Evolutionary conservation across 2,888 invertebrate species (phyloP), one percentile per base, ranked within the genome.

Genomic region (Adineta ricciae): DNA sequence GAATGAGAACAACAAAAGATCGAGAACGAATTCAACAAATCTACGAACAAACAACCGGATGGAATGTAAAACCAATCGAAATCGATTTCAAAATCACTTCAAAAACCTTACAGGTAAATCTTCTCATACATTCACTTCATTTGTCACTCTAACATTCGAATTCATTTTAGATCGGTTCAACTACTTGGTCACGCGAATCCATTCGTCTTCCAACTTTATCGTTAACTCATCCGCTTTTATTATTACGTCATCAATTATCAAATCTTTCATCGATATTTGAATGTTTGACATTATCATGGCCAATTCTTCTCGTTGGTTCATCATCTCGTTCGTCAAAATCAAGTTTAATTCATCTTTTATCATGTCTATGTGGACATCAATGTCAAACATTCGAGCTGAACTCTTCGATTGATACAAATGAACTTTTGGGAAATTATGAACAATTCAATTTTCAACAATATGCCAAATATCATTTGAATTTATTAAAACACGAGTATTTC

Each of bases 351-450:
- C 93, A 94, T 89, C 92, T 94, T 83, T 90, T 96, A 86, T 94
- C 96, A 0, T 92, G 93, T 88, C 90, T 97, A 84, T 92, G 93
- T 0, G 95, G 95, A 2, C 93, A 93, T 87, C 92, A 93, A 86
- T 91, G 97, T 82, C 93, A 93, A 87, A 93, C 94, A 0, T 91
- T 97, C 86, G 93, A 94, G 21, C 94, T 97, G 84, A 96, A 95
- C 88, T 94, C 95, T 50, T 94, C 95, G 54, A 96, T 96, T 94
- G 97, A 97, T 89, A 95, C 96, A 0, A 95, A 94, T 0, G 97
- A 97, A 89, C 93, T 97, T 84, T 92, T 97, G 2, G 99, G 99
- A 84, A 96, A 97, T 87, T 99, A 97, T 91, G 99, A 99, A 92
- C 99, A 99, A 93, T 93, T 94, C 88, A 91, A 92, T 90, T 87